A percentile compares a stretch with the other conserved stretches of the same genome.
These are phyloP conservation scores for Nephrotoma appendiculata DNA, from an alignment of 2,888 invertebrate genomes.

Conservation along the genomic window DNA sequence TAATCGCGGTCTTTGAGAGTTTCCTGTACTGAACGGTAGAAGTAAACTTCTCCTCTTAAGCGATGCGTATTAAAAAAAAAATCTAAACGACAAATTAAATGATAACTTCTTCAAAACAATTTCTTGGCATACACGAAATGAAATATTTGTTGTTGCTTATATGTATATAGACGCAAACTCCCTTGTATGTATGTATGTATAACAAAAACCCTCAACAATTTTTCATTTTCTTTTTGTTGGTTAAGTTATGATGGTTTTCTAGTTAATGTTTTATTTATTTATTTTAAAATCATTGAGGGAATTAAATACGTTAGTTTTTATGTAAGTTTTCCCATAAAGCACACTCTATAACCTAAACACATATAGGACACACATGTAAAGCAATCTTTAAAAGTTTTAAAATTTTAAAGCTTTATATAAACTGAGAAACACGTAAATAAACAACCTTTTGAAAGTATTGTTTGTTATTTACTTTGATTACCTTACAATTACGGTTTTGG, in stretches of 20 bases:
- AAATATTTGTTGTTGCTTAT: neutral
- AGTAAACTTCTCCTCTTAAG: neutral
- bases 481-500: too few relatives aligned
- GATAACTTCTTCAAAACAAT: neutral
- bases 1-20: too few relatives aligned
- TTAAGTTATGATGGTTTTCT: neutral
- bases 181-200: neutral
- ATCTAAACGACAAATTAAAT: neutral
- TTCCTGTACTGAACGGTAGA: neutral
- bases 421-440: too few relatives aligned
- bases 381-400: neutral
- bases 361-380: neutral
- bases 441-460: too few relatives aligned
- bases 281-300: neutral
- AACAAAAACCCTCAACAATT: neutral
- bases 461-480: too few relatives aligned
- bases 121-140: neutral
- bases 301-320: neutral
- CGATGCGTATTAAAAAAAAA: neutral
- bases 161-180: neutral
- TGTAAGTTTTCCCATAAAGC: neutral
- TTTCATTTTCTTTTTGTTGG: neutral
- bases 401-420: neutral
- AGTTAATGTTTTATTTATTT: neutral
- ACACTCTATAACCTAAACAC: neutral